phyloP scores from a whole-genome alignment of 2,888 invertebrate genomes.

The Orchesellides sinensis region DNA sequence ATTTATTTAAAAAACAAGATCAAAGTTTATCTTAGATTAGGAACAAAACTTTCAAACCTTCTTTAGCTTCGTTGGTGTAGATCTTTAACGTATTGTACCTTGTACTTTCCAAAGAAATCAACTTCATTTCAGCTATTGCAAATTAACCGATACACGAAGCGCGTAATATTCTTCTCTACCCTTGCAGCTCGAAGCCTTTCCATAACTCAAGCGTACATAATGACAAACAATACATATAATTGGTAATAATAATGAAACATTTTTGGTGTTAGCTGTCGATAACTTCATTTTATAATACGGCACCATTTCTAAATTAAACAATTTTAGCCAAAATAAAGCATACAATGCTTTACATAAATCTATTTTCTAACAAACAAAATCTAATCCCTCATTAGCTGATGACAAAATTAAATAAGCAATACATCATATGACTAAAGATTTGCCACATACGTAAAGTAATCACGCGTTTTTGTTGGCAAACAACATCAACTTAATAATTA shows the following conservation, averaged over 20 bases:
- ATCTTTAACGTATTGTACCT: no score
- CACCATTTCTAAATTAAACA: not conserved
- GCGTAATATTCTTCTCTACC: not conserved
- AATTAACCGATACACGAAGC: not conserved
- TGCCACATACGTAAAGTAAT: no score
- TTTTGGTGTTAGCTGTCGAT: constrained; percentile 25
- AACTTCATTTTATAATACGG: not conserved
- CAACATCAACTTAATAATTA: no score
- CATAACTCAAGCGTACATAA: not conserved
- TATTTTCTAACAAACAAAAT: no score
- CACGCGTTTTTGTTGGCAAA: no score
- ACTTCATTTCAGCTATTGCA: not conserved
- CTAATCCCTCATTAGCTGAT: no score
- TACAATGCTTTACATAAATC: no score
- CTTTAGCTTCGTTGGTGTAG: no score
- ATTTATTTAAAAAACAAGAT: not conserved
- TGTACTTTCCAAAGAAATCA: no score
- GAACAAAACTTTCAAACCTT: constrained; percentile 1
- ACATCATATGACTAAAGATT: no score
- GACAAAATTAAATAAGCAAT: no score
- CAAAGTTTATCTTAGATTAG: not conserved
- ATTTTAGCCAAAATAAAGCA: no score
- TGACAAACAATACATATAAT: not conserved
- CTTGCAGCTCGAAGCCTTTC: not conserved
- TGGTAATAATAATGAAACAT: constrained; percentile 21